A percentile compares a stretch with the other conserved stretches of the same genome.
phyloP scores from a whole-genome alignment of 2,113 vertebrate genomes.

The Callaeas wilsoni region DNA sequence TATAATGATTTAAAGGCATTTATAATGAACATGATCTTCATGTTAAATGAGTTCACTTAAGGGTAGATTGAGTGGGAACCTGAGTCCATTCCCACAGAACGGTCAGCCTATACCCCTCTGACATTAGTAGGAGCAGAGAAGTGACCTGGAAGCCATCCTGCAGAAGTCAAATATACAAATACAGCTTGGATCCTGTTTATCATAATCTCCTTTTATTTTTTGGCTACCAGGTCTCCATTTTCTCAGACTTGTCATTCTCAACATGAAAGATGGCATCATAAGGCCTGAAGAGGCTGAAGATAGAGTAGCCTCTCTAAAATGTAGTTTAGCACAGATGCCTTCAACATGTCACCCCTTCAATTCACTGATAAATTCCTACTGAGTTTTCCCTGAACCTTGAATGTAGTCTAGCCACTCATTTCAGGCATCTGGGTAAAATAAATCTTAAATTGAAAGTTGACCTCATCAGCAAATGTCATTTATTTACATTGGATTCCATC shows the following conservation, averaged over 20 bases:
- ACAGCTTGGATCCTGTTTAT: neutral
- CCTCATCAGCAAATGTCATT: conserved; percentile 43
- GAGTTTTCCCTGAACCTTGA: neutral
- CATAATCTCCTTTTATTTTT: neutral
- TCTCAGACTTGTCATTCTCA: neutral
- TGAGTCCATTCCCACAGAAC: neutral
- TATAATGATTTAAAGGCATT: neutral
- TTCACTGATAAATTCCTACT: neutral
- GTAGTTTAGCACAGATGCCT: neutral
- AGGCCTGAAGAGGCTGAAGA: neutral
- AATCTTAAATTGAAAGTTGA: conserved; percentile 29
- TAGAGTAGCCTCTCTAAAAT: neutral
- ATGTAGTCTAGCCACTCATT: neutral
- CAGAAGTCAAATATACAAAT: neutral
- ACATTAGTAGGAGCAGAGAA: neutral
- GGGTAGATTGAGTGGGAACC: neutral
- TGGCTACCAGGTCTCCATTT: neutral
- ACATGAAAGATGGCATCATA: neutral
- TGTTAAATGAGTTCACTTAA: neutral
- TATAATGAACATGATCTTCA: neutral
- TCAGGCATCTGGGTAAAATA: conserved; percentile 43
- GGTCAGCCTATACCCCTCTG: neutral
- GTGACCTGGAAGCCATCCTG: neutral
- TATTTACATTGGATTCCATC: conserved; percentile 53
- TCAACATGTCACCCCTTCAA: neutral